Base-by-base conservation (phyloP, 2,113 vertebrate species). In the Edolisoma coerulescens region DNA sequence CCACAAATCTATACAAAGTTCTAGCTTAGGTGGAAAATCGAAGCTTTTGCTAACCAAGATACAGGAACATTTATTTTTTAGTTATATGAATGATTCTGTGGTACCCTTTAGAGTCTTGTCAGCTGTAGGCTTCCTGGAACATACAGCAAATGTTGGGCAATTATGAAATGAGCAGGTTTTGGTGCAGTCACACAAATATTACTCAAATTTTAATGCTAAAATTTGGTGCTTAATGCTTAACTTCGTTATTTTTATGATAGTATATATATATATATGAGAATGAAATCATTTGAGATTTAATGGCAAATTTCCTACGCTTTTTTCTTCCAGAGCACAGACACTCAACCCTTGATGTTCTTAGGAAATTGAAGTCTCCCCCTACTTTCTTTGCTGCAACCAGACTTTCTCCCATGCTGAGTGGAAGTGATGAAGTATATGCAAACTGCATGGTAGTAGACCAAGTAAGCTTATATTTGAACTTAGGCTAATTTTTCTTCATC, bases 371-470 rank as follows among this genome's bases (percentile, higher is more conserved):
- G 88, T 87, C 84, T 64, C 88, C 95, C 16, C 90, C 98, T 42
- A 80, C 94, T 13, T 97, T 97, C 65, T 89, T 98, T 53, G 64
- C 97, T 52, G 91, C 98, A 77, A 84, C 95, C 69, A 96, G 76
- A 74, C 97, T 96, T 67, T 97, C 98, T 56, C 94, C 97, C 56
- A 89, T 98, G 97, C 95, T 98, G 79, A 98, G 96, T 88, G 97
- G 97, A 80, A 97, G 82, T 6, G 97, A 98, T 73, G 98, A 98
- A 94, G 97, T 98, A 22, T 99, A 99, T 47, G 98, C 98, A 80
- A 99, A 99, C 84, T 97, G 98, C 92, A 98, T 99, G 98, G 98
- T 99, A 64, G 98, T 99, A 70, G 98, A 99, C 53, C 98, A 98
- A 97, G 99, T 99, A 97, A 95, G 82, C 27, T 84, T 75, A 44